Evolutionary conservation across 2,113 vertebrate species (phyloP).

Genomic region (Poicephalus meyeri): DNA sequence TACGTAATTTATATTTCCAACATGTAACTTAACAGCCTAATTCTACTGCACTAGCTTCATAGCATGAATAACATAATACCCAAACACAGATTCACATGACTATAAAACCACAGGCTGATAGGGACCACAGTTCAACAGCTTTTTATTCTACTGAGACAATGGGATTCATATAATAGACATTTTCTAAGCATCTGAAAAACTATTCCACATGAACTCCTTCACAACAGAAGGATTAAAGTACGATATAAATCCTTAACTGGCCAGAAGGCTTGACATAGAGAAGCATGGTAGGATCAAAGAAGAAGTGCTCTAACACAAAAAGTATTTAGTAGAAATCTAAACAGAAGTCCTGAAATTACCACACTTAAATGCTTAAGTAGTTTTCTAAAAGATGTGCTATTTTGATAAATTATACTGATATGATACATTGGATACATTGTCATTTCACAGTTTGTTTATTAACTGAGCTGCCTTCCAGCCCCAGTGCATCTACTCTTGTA

Average conservation of each 20-base stretch:
- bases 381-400: not conserved
- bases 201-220: not conserved
- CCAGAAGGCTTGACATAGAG: not conserved
- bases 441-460: not conserved
- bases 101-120: constrained; percentile 2
- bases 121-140: not conserved
- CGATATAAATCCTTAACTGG: not conserved
- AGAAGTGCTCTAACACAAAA: not conserved
- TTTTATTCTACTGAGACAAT: constrained; percentile 30
- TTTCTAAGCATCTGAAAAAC: constrained; percentile 48
- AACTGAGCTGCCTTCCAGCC: not conserved
- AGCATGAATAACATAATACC: not conserved
- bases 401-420: not conserved
- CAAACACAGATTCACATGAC: constrained; percentile 2
- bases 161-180: constrained; percentile 33
- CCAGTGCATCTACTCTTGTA: not conserved
- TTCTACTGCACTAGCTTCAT: not conserved
- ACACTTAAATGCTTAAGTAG: not conserved
- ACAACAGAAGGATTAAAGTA: not conserved
- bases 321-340: not conserved
- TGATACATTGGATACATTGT: not conserved
- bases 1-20: not conserved
- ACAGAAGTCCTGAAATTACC: not conserved
- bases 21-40: not conserved
- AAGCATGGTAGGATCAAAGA: not conserved